phyloP scores from a whole-genome alignment of 2,113 vertebrate species.

The Paedocypris sp. region DNA sequence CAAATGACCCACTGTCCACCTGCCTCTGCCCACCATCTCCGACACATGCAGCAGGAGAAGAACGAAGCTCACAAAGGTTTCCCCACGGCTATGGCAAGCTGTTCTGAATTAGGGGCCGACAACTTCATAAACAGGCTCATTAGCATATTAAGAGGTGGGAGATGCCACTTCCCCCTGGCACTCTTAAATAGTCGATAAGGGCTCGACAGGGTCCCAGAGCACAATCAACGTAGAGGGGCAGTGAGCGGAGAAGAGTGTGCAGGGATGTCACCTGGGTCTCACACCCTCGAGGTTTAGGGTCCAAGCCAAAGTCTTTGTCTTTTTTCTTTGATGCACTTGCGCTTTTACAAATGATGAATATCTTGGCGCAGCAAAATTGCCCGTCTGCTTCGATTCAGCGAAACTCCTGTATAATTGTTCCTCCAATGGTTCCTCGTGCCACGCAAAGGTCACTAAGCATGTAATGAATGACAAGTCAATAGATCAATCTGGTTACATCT shows the following conservation, averaged over 20 bases:
- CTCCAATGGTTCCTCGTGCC: neutral
- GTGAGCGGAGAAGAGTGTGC: neutral
- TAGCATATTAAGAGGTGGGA: constrained; percentile 63
- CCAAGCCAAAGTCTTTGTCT: neutral
- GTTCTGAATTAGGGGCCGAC: constrained; percentile 54
- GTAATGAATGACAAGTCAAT: constrained; percentile 25
- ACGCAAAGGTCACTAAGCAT: constrained; percentile 29
- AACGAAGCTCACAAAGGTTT: constrained; percentile 40
- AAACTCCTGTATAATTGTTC: too few species aligned
- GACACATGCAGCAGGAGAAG: constrained; percentile 28
- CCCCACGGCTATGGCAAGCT: constrained; percentile 48
- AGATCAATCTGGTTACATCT: constrained; percentile 48
- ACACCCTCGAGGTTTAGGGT: constrained; percentile 6
- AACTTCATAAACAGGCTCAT: constrained; percentile 47
- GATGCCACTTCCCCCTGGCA: constrained; percentile 30
- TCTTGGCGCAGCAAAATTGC: too few species aligned
- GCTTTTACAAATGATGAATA: too few species aligned
- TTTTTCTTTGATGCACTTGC: neutral
- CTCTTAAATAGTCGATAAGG: constrained; percentile 31
- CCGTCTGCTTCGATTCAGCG: too few species aligned
- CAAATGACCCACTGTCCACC: constrained; percentile 27
- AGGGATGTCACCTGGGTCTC: neutral
- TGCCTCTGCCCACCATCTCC: constrained; percentile 15
- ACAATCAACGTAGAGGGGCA: constrained; percentile 11
- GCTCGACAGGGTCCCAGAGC: constrained; percentile 10